Evolutionary conservation across 2,797 vertebrate species (phyloP), one percentile per base, ranked within the genome.

Genomic region (Sebastes itinus): DNA sequence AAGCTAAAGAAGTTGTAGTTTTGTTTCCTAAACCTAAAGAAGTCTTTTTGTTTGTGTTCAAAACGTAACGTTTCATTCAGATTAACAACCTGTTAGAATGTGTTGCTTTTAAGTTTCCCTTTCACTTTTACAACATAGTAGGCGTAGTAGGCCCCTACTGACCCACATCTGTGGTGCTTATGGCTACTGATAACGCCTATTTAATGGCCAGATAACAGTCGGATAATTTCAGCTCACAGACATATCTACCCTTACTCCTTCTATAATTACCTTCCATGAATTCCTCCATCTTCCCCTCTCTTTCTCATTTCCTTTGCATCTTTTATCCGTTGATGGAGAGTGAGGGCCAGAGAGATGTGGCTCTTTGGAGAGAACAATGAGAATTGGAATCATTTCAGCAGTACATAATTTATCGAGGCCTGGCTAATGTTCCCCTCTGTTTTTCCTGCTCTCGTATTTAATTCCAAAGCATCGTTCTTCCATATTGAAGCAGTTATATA

Each of bases 371-470:
- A 74, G 74, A 92, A 93, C 87, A 91, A 85, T 87, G 79, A 80
- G 72, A 87, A 72, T 32, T 75, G 79, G 79, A 88, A 77, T 84
- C 54, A 82, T 88, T 93, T 90, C 75, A 76, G 70, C 70, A 8
- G 83, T 79, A 49, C 84, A 88, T 93, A 84, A 91, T 92, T 91
- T 78, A 89, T 89, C 49, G 42, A 14, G 49, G 63, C 68, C 66
- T 72, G 62, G 65, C 81, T 86, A 70, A 2, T 58, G 85, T 74
- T 74, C 65, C 61, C 69, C n/a, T 82, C 67, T n/a, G 25, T 49
- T 77, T 75, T 73, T 55, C 22, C 11, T 18, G 55, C 33, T 25
- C 64, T 56, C 68, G 20, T 1, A 6, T 84, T 84, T 77, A 33
- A 83, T 71, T 63, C 74, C n/a, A 75, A 74, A 32, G 59, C 58